These are phyloP conservation scores for Terebella lapidaria DNA, from an alignment of 2,888 invertebrate species.

Conservation along the genomic window DNA sequence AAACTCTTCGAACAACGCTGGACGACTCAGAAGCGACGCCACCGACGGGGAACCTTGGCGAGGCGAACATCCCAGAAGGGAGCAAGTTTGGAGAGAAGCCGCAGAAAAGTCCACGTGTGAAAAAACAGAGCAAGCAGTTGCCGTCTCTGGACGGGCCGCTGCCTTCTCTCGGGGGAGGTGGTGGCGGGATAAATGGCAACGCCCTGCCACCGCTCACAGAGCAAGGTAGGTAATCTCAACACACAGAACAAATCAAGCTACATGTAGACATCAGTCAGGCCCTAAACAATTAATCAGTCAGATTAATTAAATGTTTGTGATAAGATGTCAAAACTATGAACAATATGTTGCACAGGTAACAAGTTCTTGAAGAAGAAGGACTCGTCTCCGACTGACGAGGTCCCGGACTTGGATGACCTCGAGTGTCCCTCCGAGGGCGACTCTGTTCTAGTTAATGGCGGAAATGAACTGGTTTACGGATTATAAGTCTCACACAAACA, in stretches of 20 bases:
- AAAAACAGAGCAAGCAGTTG: neutral
- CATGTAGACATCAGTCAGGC: neutral
- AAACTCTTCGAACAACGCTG: neutral
- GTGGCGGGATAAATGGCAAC: neutral
- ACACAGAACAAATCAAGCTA: too few relatives aligned
- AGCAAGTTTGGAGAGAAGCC: neutral
- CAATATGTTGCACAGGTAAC: neutral
- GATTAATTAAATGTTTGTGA: neutral
- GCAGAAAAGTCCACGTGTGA: too few relatives aligned
- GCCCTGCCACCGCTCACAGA: neutral
- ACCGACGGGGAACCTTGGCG: neutral
- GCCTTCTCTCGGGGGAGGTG: neutral
- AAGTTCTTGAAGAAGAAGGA: neutral
- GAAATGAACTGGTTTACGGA: slow-evolving; percentile 1
- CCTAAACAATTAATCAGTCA: neutral
- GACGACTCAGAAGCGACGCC: neutral
- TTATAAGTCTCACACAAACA: neutral
- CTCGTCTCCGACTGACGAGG: neutral
- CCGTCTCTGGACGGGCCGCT: neutral
- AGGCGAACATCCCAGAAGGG: neutral
- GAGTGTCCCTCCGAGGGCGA: neutral
- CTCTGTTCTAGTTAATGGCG: neutral
- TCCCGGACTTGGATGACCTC: slow-evolving; percentile 4
- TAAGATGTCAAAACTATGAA: too few relatives aligned
- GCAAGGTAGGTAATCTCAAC: too few relatives aligned